Evolutionary conservation across 1,140 invertebrate species (phyloP).

Genomic region (Camponotus vicinus): DNA sequence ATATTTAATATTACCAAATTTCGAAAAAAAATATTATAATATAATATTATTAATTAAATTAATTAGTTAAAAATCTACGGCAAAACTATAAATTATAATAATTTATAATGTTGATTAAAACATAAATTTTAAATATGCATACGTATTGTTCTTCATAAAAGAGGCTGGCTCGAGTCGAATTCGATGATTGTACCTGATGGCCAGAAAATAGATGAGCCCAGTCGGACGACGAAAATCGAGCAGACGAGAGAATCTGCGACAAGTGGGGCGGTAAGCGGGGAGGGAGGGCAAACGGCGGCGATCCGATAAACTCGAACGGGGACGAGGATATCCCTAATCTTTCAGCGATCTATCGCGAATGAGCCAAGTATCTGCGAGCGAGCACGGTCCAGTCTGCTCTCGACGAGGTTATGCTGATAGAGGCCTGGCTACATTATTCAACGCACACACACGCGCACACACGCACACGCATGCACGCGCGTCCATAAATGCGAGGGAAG

Average conservation of each 20-base stretch:
- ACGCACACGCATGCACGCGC: not conserved
- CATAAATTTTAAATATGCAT: no score
- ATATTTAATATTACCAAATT: no score
- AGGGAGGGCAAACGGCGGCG: slow-evolving; percentile 52
- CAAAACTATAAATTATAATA: no score
- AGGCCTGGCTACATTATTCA: slow-evolving; percentile 73
- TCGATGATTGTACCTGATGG: slow-evolving; percentile 9
- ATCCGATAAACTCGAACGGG: slow-evolving; percentile 74
- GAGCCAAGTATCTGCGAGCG: slow-evolving; percentile 80
- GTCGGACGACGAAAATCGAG: slow-evolving; percentile 51
- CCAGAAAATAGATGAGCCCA: slow-evolving; percentile 59
- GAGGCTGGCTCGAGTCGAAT: slow-evolving; percentile 15
- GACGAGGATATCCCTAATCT: slow-evolving; percentile 80
- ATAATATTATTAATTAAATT: no score
- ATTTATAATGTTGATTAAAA: not conserved
- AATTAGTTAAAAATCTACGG: no score
- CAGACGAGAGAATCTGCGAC: slow-evolving; percentile 65
- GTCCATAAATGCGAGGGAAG: not conserved
- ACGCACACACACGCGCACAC: slow-evolving; percentile 45
- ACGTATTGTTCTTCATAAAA: no score
- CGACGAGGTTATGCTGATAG: slow-evolving; percentile 77
- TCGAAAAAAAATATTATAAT: no score
- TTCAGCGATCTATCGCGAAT: slow-evolving; percentile 83
- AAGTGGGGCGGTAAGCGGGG: slow-evolving; percentile 7
- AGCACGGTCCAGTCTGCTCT: slow-evolving; percentile 63